Evolutionary conservation across 2,113 vertebrate genomes (phyloP), one percentile per base, ranked within the genome.

Genomic region (Elaphurus davidianus): DNA sequence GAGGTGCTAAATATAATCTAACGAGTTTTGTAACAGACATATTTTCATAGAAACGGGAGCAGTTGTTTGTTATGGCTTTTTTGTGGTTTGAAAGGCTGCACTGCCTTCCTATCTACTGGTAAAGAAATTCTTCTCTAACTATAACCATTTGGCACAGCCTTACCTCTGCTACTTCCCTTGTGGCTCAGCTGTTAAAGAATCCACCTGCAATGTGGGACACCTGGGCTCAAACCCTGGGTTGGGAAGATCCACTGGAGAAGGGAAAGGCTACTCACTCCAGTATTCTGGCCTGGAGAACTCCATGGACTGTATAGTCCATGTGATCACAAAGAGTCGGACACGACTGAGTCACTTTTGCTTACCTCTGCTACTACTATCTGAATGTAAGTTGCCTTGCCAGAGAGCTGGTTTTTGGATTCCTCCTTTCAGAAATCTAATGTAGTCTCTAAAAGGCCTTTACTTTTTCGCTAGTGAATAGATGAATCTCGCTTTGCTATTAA

Each of bases 371-470:
- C 28, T 25, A 33, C 43, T 71, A 7, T 47, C 45, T 91, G 21
- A 93, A 90, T 11, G 23, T 25, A 64, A 90, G 52, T 36, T 93
- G 5, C 17, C 57, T 43, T 76, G 28, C 25, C 45, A 52, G 19
- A 67, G 87, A 94, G 36, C 25, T 81, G 25, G 55, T 83, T 93
- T 92, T 88, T n/a, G 40, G 30, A 86, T n/a, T 55, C 85, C 81
- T 83, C 40, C 55, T 94, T 94, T 95, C 23, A 40, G 23, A 96
- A 94, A 81, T 91, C 60, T 67, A 78, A 23, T 54, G 15, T 23
- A 78, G 21, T 88, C 59, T 94, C 59, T 76, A 96, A 96, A 96
- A 97, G 91, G 93, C 40, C 43, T 96, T 30, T 40, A 76, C 97
- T 95, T 98, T 28, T 78, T 88, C 60, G 27, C 40, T 87, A 40